These are phyloP conservation scores for Maconellicoccus hirsutus DNA, from an alignment of 1,140 invertebrate species.

Conservation along the genomic window DNA sequence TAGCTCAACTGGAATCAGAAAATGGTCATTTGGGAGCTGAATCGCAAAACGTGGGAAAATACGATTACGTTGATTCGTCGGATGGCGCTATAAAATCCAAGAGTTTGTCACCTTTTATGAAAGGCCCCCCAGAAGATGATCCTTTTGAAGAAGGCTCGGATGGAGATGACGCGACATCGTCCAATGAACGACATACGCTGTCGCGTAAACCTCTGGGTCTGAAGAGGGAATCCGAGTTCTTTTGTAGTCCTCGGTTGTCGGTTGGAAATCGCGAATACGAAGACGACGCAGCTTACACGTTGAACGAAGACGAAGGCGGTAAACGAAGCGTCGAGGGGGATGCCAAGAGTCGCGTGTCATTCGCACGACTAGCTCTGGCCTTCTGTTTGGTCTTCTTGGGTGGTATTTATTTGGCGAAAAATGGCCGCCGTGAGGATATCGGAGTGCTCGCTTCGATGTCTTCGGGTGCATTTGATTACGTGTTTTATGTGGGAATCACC, in stretches of 20 bases:
- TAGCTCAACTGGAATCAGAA: constrained; percentile 14
- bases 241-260: not conserved
- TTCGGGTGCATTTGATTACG: not conserved
- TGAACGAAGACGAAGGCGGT: not conserved
- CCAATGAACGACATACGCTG: constrained; percentile 18
- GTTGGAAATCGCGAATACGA: not conserved
- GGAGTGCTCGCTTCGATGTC: not conserved
- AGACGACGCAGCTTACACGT: not conserved
- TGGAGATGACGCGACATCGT: constrained; percentile 23
- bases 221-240: constrained; percentile 13
- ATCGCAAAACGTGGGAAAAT: not conserved
- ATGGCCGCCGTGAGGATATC: not conserved
- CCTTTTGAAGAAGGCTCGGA: constrained; percentile 23
- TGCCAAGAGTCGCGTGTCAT: not conserved
- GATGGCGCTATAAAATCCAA: not conserved
- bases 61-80: not conserved
- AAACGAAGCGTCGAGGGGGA: not conserved
- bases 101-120: not conserved
- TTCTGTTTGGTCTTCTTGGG: not conserved
- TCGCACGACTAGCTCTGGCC: not conserved
- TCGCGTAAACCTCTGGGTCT: not conserved
- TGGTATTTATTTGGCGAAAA: not conserved
- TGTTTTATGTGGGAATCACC: not conserved
- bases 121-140: not conserved
- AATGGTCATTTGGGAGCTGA: not conserved